Base-by-base conservation (phyloP, 1,140 invertebrate species). In the Pantala flavescens region DNA sequence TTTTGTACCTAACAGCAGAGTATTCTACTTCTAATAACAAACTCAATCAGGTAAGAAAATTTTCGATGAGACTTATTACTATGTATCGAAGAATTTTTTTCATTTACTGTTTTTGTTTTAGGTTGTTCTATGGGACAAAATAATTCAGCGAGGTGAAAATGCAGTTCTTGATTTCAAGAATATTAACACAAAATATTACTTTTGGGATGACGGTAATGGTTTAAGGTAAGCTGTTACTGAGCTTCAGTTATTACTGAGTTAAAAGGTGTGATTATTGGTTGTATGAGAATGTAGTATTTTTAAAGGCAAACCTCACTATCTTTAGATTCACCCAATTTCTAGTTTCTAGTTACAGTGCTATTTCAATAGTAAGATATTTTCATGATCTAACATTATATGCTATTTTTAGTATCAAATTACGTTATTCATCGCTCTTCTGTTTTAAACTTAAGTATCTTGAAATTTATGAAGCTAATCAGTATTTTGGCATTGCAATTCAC, bases 61-160 rank as follows among this genome's bases (percentile, higher is more conserved):
- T 36, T 36, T 36, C 28, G n/a, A n/a, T n/a, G n/a, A n/a, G n/a
- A n/a, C n/a, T n/a, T n/a, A n/a, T n/a, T n/a, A n/a, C n/a, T n/a
- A n/a, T n/a, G n/a, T n/a, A n/a, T n/a, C n/a, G n/a, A n/a, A n/a
- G n/a, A n/a, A n/a, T n/a, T n/a, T n/a, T 36, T 2, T 5, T 36
- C 28, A 36, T 9, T 9, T 36, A 36, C 28, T 36, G 28, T 36
- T 36, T 2, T 36, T 76, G 76, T 84, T 83, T 73, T 81, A 94
- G 91, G 95, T 99, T 78, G 94, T 99, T 7, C 84, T 99, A 2
- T 99, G 98, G 98, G 98, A 99, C 83, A 98, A 98, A 85, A 99
- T 99, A 77, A 95, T 99, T 76, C 84, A 93, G 74, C 88, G 98
- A 80, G 95, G 94, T 73, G 94, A 99, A 81, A 95, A 96, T 85